Base-by-base conservation (phyloP, 2,888 invertebrate genomes). In the Dolomedes plantarius region DNA sequence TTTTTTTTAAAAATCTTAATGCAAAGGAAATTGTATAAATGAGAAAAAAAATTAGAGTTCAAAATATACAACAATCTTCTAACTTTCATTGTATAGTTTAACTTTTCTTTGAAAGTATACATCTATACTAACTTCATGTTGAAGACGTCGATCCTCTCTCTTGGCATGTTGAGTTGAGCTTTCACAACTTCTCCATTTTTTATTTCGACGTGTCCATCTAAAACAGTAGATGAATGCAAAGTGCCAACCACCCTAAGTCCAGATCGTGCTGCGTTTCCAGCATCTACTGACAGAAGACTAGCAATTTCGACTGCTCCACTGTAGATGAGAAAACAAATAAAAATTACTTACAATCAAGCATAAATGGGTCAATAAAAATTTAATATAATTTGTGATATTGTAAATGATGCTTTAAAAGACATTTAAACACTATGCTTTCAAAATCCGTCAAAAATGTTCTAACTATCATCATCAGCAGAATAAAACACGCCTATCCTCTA, bases 271-370 rank as follows among this genome's bases (percentile, higher is more conserved):
- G 95, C 94, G 16, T 71, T 71, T 76, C 94, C 95, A 0, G 96
- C 95, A 89, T 96, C 95, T 0, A 98, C 94, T 62, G 94, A 94
- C 96, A 98, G 96, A 0, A 95, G 94, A 0, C 96, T 96, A 7
- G 95, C 94, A 82, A 97, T 93, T 91, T 96, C 96, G 0, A 98
- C 92, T 6, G 97, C 96, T 74, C 96, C 94, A 90, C 97, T 97
- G 90, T 6, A 90, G n/a, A 90, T 67, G 62, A 62, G 50, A 32
- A 65, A 64, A 3, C 36, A 41, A 41, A 9, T 23, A 36, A 67
- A 13, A 32, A 46, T 39, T 64, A n/a, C n/a, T n/a, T n/a, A n/a
- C n/a, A 23, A 29, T 19, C 11, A n/a, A n/a, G n/a, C n/a, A n/a
- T n/a, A n/a, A n/a, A n/a, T 27, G 27, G 27, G 0, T 27, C 27